Conservation (phyloP, 2,113 vertebrate genomes). For the Hypocryptadius cinnamomeus region DNA sequence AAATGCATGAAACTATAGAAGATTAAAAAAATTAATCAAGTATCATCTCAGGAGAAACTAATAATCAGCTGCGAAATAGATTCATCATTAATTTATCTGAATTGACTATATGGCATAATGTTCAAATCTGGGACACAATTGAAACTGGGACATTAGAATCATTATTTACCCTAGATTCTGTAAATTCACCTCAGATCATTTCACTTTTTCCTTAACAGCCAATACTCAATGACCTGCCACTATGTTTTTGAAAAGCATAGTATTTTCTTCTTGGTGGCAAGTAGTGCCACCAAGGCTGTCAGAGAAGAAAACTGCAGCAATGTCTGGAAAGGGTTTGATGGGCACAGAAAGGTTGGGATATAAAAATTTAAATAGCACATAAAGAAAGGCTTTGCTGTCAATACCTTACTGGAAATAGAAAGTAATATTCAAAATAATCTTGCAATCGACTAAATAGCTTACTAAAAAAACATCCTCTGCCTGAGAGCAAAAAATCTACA, state of each 20-base stretch:
- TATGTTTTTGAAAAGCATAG: slow-evolving; percentile 1
- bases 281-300: not conserved
- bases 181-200: slow-evolving; percentile 57
- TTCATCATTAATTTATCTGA: slow-evolving; percentile 56
- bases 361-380: not conserved
- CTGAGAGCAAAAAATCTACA: not conserved
- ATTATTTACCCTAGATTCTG: slow-evolving; percentile 66
- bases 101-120: slow-evolving; percentile 47
- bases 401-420: not conserved
- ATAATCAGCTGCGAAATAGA: slow-evolving; percentile 39
- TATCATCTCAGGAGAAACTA: slow-evolving; percentile 44
- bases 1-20: not conserved
- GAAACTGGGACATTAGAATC: slow-evolving; percentile 59
- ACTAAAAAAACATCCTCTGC: not conserved
- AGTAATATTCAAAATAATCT: not conserved
- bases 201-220: slow-evolving; percentile 23
- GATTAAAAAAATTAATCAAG: slow-evolving; percentile 20
- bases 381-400: not conserved
- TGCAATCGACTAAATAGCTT: not conserved
- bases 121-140: slow-evolving; percentile 62
- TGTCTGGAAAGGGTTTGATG: not conserved
- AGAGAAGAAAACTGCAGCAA: slow-evolving; percentile 16
- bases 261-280: slow-evolving; percentile 22
- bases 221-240: slow-evolving; percentile 33
- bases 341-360: not conserved